Evolutionary conservation across 2,888 invertebrate genomes (phyloP).

Genomic region (Drosophila mimetica): DNA sequence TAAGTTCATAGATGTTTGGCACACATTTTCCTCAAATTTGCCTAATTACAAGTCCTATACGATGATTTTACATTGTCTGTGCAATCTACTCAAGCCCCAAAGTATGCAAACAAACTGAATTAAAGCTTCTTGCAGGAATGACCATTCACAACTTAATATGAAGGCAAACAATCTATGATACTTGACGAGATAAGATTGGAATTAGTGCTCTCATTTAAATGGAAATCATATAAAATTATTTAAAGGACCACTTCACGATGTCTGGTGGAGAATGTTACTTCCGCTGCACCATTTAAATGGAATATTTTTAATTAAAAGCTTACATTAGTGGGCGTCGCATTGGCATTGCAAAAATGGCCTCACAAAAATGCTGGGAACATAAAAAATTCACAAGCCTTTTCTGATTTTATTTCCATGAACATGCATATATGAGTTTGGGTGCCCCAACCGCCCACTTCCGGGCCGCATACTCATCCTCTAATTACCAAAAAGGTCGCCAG

Average conservation of each 20-base stretch:
- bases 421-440: neutral
- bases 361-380: conserved; percentile 3
- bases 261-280: neutral
- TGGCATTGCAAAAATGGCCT: neutral
- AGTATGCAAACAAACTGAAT: conserved; percentile 50
- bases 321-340: neutral
- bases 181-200: conserved; percentile 5
- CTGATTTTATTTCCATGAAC: conserved; percentile 9
- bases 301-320: conserved; percentile 20
- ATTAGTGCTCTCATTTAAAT: neutral
- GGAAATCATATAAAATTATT: neutral
- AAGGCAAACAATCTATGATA: neutral
- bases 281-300: conserved; percentile 6
- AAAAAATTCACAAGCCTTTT: conserved; percentile 11
- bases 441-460: conserved; percentile 23
- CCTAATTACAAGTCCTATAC: conserved; percentile 2
- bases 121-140: neutral
- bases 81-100: conserved; percentile 42
- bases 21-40: neutral
- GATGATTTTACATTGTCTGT: neutral
- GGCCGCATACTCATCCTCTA: conserved; percentile 25
- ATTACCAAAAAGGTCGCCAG: conserved; percentile 22
- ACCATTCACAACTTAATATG: neutral
- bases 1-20: neutral
- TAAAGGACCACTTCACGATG: neutral